phyloP scores from a whole-genome alignment of 2,888 invertebrate genomes.

The Pandemis corylana region DNA sequence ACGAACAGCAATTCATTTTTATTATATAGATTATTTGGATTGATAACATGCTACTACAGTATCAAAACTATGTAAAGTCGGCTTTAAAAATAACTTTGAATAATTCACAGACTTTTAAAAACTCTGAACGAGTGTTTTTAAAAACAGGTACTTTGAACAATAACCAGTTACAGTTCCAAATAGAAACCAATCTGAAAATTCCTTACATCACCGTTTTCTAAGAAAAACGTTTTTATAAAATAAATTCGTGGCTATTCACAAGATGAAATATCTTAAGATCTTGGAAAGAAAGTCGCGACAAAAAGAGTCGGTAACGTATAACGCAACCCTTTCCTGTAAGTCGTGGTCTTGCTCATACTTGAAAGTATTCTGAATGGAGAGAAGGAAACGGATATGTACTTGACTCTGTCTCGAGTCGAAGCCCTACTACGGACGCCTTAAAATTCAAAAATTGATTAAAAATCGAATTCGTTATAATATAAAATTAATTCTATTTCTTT shows the following conservation, averaged over 20 bases:
- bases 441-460: neutral
- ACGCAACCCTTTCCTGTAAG: neutral
- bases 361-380: slow-evolving; percentile 6
- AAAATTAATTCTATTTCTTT: too few species aligned
- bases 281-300: neutral
- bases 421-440: slow-evolving; percentile 9
- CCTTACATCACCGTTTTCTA: neutral
- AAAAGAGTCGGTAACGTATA: neutral
- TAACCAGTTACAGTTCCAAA: neutral
- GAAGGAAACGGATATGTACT: slow-evolving; percentile 18
- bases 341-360: neutral
- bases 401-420: slow-evolving; percentile 7
- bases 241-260: neutral
- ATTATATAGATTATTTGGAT: too few species aligned
- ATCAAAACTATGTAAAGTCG: too few species aligned
- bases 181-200: neutral
- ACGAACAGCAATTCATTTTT: too few species aligned
- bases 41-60: too few species aligned
- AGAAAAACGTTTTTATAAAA: neutral
- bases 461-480: neutral
- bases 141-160: too few species aligned
- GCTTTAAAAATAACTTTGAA: too few species aligned
- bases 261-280: slow-evolving; percentile 5
- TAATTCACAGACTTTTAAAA: too few species aligned
- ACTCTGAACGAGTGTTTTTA: too few species aligned